A percentile compares a stretch with the other conserved stretches of the same genome.
Evolutionary conservation across 2,888 invertebrate species (phyloP).

Genomic region (Ditylenchus weischeri): DNA sequence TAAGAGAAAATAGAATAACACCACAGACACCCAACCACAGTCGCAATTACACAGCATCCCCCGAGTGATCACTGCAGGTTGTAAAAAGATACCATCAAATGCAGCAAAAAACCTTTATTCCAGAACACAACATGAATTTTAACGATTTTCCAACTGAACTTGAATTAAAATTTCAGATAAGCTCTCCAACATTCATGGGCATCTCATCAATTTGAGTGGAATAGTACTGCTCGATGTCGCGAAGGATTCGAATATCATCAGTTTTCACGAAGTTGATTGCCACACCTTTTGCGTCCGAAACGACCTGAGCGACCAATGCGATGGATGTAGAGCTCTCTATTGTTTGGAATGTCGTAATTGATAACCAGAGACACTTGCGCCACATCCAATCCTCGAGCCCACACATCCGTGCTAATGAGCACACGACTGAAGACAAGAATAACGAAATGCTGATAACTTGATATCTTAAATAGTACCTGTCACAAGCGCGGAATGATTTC

Average conservation of each 20-base stretch:
- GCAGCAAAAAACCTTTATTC: no score
- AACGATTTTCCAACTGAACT: no score
- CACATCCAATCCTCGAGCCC: conserved; percentile 98
- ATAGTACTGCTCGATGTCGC: conserved; percentile 99
- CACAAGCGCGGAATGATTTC: conserved; percentile 66
- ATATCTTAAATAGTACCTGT: conserved; percentile 22
- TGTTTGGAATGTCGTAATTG: conserved; percentile 97
- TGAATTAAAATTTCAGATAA: conserved; percentile 10
- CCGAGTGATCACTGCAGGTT: no score
- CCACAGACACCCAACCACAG: no score
- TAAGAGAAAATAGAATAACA: no score
- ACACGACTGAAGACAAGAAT: conserved; percentile 65
- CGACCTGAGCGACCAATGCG: conserved; percentile 93
- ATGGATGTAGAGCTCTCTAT: conserved; percentile 98
- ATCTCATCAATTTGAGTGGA: conserved; percentile 99
- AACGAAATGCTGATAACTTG: neutral
- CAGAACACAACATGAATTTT: no score
- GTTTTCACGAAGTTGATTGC: conserved; percentile 77
- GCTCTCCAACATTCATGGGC: conserved; percentile 70
- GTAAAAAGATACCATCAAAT: no score
- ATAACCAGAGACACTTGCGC: conserved; percentile 98
- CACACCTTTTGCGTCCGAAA: conserved; percentile 97
- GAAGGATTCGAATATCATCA: conserved; percentile 93
- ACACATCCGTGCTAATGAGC: conserved; percentile 95
- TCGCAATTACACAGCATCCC: no score